Conservation (phyloP, 2,888 invertebrate species). For the Thera britannica region DNA sequence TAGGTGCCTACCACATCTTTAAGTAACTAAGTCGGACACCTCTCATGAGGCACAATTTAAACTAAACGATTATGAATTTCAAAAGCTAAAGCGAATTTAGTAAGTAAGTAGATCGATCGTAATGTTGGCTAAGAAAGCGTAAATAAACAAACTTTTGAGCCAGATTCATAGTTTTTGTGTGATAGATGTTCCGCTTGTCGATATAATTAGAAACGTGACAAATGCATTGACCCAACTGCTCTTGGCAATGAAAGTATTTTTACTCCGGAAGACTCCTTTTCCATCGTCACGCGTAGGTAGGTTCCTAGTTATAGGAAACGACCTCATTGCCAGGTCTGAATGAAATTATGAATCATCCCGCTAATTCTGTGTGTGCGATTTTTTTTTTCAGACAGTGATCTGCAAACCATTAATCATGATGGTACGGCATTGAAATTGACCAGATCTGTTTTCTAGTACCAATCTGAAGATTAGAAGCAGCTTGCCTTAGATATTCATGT, state of each 20-base stretch:
- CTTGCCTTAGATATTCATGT: constrained; percentile 2
- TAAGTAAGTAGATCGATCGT: neutral
- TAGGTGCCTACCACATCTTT: too few species aligned
- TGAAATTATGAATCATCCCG: constrained; percentile 24
- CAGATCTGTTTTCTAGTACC: neutral
- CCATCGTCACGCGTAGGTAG: constrained; percentile 2
- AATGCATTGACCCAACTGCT: constrained; percentile 36
- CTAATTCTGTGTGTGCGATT: constrained; percentile 14
- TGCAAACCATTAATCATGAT: neutral
- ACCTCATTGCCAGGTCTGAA: constrained; percentile 2
- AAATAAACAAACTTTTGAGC: constrained; percentile 10
- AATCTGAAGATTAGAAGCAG: neutral
- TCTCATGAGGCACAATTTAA: neutral
- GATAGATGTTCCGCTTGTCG: constrained; percentile 23
- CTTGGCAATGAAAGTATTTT: constrained; percentile 43
- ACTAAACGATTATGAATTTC: too few species aligned
- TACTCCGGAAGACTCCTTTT: constrained; percentile 31
- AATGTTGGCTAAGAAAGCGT: constrained; percentile 20
- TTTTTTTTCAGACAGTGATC: neutral
- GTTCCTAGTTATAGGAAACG: neutral
- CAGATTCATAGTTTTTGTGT: constrained; percentile 16
- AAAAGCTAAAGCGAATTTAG: neutral
- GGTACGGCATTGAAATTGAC: constrained; percentile 8
- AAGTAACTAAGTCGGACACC: too few species aligned
- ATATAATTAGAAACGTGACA: constrained; percentile 34